phyloP scores from a whole-genome alignment of 1,140 invertebrate genomes.

The Chymomyza costata region DNA sequence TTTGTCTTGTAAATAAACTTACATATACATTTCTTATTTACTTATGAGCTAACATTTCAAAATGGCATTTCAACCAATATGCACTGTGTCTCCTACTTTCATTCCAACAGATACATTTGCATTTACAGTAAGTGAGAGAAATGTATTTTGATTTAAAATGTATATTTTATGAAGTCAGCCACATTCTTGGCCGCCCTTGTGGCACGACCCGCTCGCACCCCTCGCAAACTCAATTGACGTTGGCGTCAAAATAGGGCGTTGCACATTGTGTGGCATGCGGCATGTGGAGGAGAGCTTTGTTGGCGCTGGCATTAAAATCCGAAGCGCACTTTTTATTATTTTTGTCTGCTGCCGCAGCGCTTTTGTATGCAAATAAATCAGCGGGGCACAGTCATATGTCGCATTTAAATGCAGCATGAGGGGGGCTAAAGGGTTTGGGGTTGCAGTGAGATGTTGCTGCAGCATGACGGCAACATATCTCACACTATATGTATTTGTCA shows the following conservation, averaged over 20 bases:
- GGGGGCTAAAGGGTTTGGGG: not conserved
- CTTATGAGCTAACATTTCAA: too few species aligned
- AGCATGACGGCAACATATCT: slow-evolving; percentile 69
- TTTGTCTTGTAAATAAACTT: too few species aligned
- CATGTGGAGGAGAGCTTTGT: slow-evolving; percentile 16
- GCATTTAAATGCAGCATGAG: slow-evolving; percentile 26
- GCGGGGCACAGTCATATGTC: slow-evolving; percentile 62
- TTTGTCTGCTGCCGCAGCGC: slow-evolving; percentile 43
- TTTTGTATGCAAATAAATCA: slow-evolving; percentile 75
- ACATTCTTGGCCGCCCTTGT: slow-evolving; percentile 25
- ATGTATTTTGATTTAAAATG: slow-evolving; percentile 44
- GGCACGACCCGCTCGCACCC: too few species aligned
- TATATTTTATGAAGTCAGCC: slow-evolving; percentile 31
- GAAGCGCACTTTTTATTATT: slow-evolving; percentile 7
- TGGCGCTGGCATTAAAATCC: slow-evolving; percentile 1
- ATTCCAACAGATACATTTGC: too few species aligned
- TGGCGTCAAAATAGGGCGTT: slow-evolving; percentile 67
- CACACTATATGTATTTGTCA: slow-evolving; percentile 44
- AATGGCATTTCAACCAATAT: too few species aligned
- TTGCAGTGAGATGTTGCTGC: slow-evolving; percentile 25
- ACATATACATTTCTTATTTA: too few species aligned
- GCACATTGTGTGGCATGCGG: slow-evolving; percentile 20
- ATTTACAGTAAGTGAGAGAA: too few species aligned
- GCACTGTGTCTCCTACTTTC: too few species aligned
- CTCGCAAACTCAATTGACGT: slow-evolving; percentile 22